Evolutionary conservation across 1,140 invertebrate species (phyloP).

Genomic region (Tachypleus tridentatus): DNA sequence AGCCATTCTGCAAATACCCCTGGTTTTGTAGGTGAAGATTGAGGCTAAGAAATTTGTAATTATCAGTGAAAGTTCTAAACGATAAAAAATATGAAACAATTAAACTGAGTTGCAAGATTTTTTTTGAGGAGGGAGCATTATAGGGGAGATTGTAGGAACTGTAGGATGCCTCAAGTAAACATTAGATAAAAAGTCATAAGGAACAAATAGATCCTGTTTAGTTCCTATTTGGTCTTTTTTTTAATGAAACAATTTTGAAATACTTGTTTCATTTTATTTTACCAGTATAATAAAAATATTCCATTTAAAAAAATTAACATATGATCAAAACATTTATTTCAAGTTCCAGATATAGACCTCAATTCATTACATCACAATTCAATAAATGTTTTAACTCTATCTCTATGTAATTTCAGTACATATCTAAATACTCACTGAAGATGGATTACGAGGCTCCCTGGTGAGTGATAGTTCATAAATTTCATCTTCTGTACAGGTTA

Average conservation of each 20-base stretch:
- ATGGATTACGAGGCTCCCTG: constrained; percentile 41
- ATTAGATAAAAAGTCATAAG: too few species aligned
- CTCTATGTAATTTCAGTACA: too few species aligned
- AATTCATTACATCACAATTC: too few species aligned
- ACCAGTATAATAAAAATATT: not conserved
- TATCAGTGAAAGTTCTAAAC: constrained; percentile 16
- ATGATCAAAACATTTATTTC: not conserved
- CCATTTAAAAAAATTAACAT: not conserved
- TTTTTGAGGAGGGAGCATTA: not conserved
- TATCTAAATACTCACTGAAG: constrained; percentile 31
- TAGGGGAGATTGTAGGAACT: too few species aligned
- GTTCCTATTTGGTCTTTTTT: too few species aligned
- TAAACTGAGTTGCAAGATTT: constrained; percentile 1
- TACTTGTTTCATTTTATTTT: not conserved
- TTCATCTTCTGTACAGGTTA: constrained; percentile 47
- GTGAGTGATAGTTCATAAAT: constrained; percentile 46
- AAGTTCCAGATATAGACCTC: not conserved
- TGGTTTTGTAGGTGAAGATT: constrained; percentile 39
- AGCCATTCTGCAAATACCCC: constrained; percentile 44
- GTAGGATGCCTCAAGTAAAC: too few species aligned
- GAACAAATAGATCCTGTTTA: too few species aligned
- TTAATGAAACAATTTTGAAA: too few species aligned
- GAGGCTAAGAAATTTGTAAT: constrained; percentile 18
- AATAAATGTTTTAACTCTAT: too few species aligned
- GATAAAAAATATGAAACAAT: constrained; percentile 3